These are phyloP conservation scores for Phalacrocorax carbo DNA, from an alignment of 2,113 vertebrate species.

Conservation along the genomic window DNA sequence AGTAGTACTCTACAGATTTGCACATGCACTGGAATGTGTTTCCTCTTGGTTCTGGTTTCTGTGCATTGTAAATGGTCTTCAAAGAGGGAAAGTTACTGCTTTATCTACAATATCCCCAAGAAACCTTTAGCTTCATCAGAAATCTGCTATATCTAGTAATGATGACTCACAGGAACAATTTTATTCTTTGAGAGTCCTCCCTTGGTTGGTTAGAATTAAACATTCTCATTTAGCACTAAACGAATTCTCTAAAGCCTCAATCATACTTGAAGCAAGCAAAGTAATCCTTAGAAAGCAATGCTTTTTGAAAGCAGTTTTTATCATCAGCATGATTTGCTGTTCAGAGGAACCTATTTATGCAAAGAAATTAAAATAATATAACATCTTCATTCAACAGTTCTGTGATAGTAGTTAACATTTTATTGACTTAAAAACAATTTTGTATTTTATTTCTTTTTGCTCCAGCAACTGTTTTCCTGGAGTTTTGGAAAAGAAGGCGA, in stretches of 20 bases:
- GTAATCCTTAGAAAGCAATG: conserved; percentile 47
- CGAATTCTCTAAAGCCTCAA: conserved; percentile 18
- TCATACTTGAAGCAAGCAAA: conserved; percentile 4
- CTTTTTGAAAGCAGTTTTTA: conserved; percentile 24
- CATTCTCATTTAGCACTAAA: neutral
- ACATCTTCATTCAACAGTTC: conserved; percentile 4
- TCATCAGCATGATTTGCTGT: conserved; percentile 33
- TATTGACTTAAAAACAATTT: conserved; percentile 14
- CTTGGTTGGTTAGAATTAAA: neutral
- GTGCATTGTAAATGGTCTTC: neutral
- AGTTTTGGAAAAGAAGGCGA: conserved; percentile 95
- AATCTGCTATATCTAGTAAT: neutral
- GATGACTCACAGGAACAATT: conserved; percentile 5
- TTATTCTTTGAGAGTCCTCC: neutral
- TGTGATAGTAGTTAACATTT: neutral
- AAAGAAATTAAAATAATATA: neutral
- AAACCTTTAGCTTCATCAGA: neutral
- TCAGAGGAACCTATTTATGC: conserved; percentile 17
- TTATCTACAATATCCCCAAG: neutral
- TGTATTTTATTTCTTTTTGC: conserved; percentile 32
- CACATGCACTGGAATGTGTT: neutral
- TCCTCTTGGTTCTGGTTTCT: neutral
- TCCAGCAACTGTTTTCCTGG: conserved; percentile 92
- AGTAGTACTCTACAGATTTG: neutral
- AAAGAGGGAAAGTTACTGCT: neutral